phyloP scores from a whole-genome alignment of 2,888 invertebrate genomes.

The Ptychoptera contaminata region DNA sequence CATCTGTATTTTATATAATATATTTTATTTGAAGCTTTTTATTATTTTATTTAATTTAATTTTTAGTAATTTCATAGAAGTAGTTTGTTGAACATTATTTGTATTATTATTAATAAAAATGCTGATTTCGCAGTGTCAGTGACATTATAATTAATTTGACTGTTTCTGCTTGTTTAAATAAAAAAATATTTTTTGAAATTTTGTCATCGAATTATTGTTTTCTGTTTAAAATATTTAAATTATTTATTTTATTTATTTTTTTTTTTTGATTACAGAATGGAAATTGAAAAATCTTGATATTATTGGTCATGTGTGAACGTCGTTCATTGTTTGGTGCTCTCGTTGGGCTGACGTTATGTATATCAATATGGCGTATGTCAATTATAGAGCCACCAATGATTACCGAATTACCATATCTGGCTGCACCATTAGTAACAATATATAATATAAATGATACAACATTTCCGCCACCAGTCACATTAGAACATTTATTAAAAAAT shows the following conservation, averaged over 20 bases:
- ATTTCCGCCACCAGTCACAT: conserved; percentile 10
- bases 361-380: conserved; percentile 29
- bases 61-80: too few relatives aligned
- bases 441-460: conserved; percentile 7
- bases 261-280: conserved; percentile 4
- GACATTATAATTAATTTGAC: too few relatives aligned
- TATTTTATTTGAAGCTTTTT: too few relatives aligned
- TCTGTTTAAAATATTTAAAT: too few relatives aligned
- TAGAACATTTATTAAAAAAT: conserved; percentile 13
- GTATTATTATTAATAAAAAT: too few relatives aligned
- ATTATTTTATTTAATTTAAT: too few relatives aligned
- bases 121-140: too few relatives aligned
- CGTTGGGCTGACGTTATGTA: conserved; percentile 25
- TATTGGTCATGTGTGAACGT: conserved; percentile 25
- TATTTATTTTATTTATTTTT: neutral
- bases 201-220: too few relatives aligned
- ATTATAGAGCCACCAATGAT: conserved; percentile 22
- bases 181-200: too few relatives aligned
- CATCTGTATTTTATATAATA: too few relatives aligned
- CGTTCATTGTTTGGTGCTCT: conserved; percentile 25
- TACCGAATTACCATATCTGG: conserved; percentile 8
- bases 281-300: conserved; percentile 1
- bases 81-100: too few relatives aligned
- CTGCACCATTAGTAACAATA: neutral
- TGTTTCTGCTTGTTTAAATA: too few relatives aligned